These are phyloP conservation scores for Mythimna ferrago DNA, from an alignment of 2,888 invertebrate species.

Conservation along the genomic window DNA sequence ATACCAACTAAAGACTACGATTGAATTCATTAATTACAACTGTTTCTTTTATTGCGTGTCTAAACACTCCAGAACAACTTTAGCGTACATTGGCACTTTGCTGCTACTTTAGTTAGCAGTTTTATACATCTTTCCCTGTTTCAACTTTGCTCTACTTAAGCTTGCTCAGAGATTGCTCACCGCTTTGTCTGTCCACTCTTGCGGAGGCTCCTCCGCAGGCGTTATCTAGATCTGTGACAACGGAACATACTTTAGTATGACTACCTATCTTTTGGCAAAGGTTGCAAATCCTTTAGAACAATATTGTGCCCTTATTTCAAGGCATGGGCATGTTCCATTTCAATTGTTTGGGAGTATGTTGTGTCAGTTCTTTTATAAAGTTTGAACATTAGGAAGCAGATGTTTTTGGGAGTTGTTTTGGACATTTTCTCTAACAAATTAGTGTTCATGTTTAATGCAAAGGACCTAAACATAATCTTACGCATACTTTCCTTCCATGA, in stretches of 20 bases:
- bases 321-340: background rate
- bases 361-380: background rate
- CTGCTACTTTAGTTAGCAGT: background rate
- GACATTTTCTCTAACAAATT: background rate
- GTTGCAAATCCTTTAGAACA: background rate
- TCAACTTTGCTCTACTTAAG: background rate
- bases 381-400: background rate
- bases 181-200: slow-evolving; percentile 23
- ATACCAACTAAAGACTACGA: background rate
- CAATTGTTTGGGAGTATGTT: background rate
- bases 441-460: background rate
- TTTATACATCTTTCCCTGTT: background rate
- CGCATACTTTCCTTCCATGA: background rate
- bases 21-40: background rate
- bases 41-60: background rate
- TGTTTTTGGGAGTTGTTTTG: background rate
- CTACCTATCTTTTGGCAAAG: too few species aligned
- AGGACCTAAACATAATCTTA: background rate
- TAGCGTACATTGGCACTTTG: background rate
- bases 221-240: slow-evolving; percentile 40
- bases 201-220: slow-evolving; percentile 27
- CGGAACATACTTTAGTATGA: slow-evolving; percentile 12
- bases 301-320: background rate
- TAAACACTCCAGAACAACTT: background rate
- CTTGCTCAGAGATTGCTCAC: slow-evolving; percentile 24